These are phyloP conservation scores for Pardosa pseudoannulata DNA, from an alignment of 2,888 invertebrate genomes.

Conservation along the genomic window DNA sequence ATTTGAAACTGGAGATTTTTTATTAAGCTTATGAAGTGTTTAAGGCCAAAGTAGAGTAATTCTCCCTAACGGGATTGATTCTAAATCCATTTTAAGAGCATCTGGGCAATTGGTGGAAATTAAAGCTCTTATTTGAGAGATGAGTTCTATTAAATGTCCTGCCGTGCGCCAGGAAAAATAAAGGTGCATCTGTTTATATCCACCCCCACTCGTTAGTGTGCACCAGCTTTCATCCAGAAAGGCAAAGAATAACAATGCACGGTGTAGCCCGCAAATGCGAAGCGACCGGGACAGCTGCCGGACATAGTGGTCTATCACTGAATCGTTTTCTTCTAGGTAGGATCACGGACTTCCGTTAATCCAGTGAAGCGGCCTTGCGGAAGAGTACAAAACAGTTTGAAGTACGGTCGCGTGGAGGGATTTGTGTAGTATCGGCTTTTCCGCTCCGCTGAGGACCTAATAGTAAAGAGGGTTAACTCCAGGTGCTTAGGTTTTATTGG, in stretches of 20 bases:
- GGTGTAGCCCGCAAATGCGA: background rate
- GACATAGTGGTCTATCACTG: constrained; percentile 34
- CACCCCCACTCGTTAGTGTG: background rate
- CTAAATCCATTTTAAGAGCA: too few species aligned
- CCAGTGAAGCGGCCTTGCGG: constrained; percentile 41
- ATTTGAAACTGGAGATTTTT: too few species aligned
- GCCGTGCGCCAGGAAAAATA: too few species aligned
- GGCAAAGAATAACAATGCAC: background rate
- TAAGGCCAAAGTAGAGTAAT: too few species aligned
- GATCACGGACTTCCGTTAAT: constrained; percentile 67
- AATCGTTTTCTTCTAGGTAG: constrained; percentile 34
- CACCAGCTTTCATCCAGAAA: background rate
- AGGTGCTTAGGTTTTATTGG: background rate
- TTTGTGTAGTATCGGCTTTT: constrained; percentile 18
- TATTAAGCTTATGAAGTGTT: too few species aligned
- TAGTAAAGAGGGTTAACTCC: background rate
- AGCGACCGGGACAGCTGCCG: constrained; percentile 48
- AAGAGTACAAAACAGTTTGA: constrained; percentile 33
- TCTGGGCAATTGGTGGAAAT: too few species aligned
- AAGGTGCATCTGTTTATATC: constrained; percentile 5
- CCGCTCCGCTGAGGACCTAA: constrained; percentile 22
- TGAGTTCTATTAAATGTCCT: too few species aligned
- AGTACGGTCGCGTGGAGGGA: background rate
- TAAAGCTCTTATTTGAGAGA: too few species aligned
- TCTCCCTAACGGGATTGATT: too few species aligned